Evolutionary conservation across 2,888 invertebrate species (phyloP).

Genomic region (Drosophila mayaguana): DNA sequence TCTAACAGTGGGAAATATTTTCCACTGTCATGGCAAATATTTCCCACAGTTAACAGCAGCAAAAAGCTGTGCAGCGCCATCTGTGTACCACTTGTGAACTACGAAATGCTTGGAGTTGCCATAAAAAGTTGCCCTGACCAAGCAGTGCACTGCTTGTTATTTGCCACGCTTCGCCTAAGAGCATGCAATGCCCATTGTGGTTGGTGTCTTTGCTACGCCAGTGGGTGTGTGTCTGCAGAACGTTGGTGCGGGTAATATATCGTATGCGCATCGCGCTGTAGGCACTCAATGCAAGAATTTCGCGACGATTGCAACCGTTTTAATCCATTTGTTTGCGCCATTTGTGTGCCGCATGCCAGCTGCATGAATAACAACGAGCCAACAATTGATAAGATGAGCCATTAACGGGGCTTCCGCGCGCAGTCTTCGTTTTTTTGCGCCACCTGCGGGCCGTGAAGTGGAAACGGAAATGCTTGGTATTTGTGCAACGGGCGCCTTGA

Average conservation of each 20-base stretch:
- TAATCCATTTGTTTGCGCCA: constrained; percentile 16
- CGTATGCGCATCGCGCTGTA: constrained; percentile 46
- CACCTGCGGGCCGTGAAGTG: constrained; percentile 12
- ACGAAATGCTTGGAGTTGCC: background rate
- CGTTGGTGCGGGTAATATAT: constrained; percentile 9
- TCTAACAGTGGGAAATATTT: background rate
- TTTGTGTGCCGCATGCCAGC: constrained; percentile 16
- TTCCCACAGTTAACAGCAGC: background rate
- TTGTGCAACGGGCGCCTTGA: background rate
- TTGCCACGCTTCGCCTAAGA: background rate
- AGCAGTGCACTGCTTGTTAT: background rate
- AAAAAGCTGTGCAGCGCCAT: background rate
- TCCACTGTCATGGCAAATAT: background rate
- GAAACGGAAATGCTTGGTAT: constrained; percentile 37
- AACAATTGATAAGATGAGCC: constrained; percentile 36
- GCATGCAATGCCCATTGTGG: background rate
- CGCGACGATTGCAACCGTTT: constrained; percentile 18
- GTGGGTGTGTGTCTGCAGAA: background rate
- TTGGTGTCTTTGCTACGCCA: background rate
- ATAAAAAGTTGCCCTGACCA: background rate
- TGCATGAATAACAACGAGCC: constrained; percentile 32
- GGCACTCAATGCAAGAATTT: background rate
- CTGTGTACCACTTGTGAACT: background rate
- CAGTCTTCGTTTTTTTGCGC: background rate
- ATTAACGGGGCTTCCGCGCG: constrained; percentile 22